These are phyloP conservation scores for Drosophila percnosoma DNA, from an alignment of 2,888 invertebrate species.

Conservation along the genomic window DNA sequence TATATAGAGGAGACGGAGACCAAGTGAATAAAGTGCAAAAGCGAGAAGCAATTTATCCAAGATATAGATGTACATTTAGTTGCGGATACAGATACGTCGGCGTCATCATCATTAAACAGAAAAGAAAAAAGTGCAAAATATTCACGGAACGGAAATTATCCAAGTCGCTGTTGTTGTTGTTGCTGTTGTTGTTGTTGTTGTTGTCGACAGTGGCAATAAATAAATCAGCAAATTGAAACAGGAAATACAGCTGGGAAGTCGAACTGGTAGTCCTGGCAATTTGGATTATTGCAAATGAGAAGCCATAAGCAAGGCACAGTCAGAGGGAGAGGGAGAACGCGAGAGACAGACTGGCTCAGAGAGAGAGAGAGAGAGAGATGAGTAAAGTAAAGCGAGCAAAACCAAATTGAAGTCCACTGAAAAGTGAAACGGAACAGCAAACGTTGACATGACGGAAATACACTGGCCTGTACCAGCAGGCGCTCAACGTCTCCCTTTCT, in stretches of 20 bases:
- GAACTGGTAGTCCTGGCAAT: conserved; percentile 65
- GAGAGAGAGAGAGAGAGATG: neutral
- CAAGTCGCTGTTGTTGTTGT: conserved; percentile 30
- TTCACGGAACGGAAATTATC: conserved; percentile 49
- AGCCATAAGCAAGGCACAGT: conserved; percentile 44
- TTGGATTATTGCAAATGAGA: conserved; percentile 75
- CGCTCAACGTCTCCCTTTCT: neutral
- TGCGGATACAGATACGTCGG: conserved; percentile 11
- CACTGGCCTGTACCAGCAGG: conserved; percentile 36
- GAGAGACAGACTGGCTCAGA: neutral
- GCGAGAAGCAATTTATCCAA: neutral
- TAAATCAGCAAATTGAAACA: conserved; percentile 73
- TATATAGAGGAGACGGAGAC: neutral
- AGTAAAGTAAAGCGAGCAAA: conserved; percentile 4
- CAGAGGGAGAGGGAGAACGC: neutral
- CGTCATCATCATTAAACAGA: conserved; percentile 1
- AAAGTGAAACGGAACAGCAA: conserved; percentile 49
- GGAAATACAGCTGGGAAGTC: conserved; percentile 72
- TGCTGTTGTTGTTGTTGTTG: conserved; percentile 21
- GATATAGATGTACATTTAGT: neutral
- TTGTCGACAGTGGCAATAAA: conserved; percentile 63
- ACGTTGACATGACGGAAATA: conserved; percentile 69
- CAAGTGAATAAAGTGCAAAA: neutral
- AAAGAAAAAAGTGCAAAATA: conserved; percentile 7
- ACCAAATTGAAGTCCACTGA: conserved; percentile 49